Evolutionary conservation across 1,140 invertebrate genomes (phyloP), one percentile per base, ranked within the genome.

Genomic region (Nasonia vitripennis): DNA sequence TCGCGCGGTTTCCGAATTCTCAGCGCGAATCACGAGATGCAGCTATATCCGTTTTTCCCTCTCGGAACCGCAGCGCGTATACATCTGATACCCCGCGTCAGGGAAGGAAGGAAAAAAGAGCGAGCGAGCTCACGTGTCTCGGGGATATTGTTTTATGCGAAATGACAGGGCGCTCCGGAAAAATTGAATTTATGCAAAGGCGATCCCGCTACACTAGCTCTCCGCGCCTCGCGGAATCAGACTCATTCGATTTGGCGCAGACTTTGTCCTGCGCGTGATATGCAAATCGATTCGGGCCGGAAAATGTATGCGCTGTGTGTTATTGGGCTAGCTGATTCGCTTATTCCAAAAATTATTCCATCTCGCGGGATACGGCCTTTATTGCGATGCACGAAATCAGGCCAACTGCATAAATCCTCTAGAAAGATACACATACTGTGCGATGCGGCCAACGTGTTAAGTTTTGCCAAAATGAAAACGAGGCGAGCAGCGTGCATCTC

Each of bases 91-190:
- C 14, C 67, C 1, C 9, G 31, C 20, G 27, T 6, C 7, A 23
- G 31, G 3, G 14, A 74, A 31, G 37, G 14, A 10, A 75, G 17
- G 45, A 55, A 84, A 31, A n/a, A 71, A 7, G 17, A 51, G 48
- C 45, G 20, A 81, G 2, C 31, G 20, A 14, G n/a, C 48, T 48
- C 51, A 70, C 75, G 74, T 88, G 79, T 88, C 87, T 77, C 80
- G 80, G 83, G 86, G 89, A 93, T 91, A 93, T 93, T 93, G 91
- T 93, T 93, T 93, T 91, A 92, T 74, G 1, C 62, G 20, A 75
- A 45, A 55, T 23, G 20, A 34, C 45, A 12, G 0, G 14, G 7
- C 45, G 31, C 48, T 51, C 68, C 70, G 7, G 68, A 77, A 85
- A 85, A 85, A 85, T 81, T 81, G 84, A 85, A 85, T 85, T 81